phyloP scores from a whole-genome alignment of 2,888 invertebrate species.

The Ophioninae sp. region DNA sequence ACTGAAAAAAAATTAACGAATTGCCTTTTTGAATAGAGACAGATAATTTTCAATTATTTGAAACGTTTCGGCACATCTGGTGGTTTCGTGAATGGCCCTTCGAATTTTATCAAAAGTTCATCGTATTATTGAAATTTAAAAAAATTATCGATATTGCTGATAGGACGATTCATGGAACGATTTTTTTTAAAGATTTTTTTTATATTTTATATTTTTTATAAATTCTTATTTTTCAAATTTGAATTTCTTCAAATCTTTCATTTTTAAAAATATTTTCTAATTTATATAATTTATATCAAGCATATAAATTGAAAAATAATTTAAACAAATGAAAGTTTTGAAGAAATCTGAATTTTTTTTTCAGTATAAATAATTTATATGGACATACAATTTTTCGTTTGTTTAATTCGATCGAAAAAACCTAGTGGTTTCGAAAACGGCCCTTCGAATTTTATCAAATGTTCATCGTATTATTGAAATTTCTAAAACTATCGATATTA shows the following conservation, averaged over 20 bases:
- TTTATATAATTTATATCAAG: no score
- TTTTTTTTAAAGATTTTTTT: no score
- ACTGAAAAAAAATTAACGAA: conserved; percentile 57
- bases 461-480: neutral
- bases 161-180: neutral
- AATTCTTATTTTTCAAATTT: no score
- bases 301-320: no score
- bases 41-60: neutral
- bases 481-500: neutral
- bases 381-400: no score
- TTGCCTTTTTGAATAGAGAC: conserved; percentile 11
- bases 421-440: neutral
- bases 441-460: neutral
- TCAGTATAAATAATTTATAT: no score
- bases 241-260: no score
- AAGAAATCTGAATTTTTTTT: no score
- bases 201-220: no score
- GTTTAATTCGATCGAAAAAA: no score
- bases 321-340: no score
- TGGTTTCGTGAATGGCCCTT: neutral
- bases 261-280: no score
- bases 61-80: neutral
- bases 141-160: neutral
- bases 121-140: neutral
- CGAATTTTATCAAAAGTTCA: neutral